Evolutionary conservation across 2,888 invertebrate species (phyloP), one percentile per base, ranked within the genome.

Genomic region (Ectemnius continuus): DNA sequence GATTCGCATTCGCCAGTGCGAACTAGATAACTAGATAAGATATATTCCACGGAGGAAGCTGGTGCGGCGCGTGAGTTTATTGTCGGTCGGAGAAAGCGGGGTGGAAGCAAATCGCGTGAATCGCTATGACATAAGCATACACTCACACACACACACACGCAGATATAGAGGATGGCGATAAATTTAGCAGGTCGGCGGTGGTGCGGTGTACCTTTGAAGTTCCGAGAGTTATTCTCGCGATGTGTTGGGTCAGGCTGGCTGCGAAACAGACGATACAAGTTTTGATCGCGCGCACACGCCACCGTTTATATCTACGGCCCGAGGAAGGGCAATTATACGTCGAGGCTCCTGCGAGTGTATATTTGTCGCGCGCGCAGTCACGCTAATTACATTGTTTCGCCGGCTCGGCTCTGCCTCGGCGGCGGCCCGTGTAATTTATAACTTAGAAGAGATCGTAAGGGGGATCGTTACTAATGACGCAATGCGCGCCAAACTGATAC

Each of bases 381-480:
- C 78, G 77, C 82, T 81, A 82, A 82, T 82, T 84, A 75, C 76
- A 84, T 76, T 77, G 83, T 79, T 84, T 78, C 70, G 68, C 68
- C 67, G 61, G 11, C 56, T 61, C 56, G 16, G 20, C 45, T 20
- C 64, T 48, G 59, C 59, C 56, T 63, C 57, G 23, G 66, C 66
- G 67, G 66, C 62, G 70, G 73, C 52, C 47, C 78, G 63, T 70
- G 73, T 81, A 81, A 85, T 84, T 84, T 84, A 80, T 80, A 81
- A 80, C 81, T 82, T 80, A 75, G 73, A 78, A 80, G 73, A 74
- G 75, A 67, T 80, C 78, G 80, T 74, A 81, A 83, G 78, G 77
- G 77, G 77, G 83, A 81, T 82, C 80, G 82, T 80, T 81, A 78
- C 80, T 83, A 83, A 84, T 80, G 80, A 83, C 78, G 79, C 78